phyloP scores from a whole-genome alignment of 2,888 invertebrate species.

The Ypsolopha scabrella region DNA sequence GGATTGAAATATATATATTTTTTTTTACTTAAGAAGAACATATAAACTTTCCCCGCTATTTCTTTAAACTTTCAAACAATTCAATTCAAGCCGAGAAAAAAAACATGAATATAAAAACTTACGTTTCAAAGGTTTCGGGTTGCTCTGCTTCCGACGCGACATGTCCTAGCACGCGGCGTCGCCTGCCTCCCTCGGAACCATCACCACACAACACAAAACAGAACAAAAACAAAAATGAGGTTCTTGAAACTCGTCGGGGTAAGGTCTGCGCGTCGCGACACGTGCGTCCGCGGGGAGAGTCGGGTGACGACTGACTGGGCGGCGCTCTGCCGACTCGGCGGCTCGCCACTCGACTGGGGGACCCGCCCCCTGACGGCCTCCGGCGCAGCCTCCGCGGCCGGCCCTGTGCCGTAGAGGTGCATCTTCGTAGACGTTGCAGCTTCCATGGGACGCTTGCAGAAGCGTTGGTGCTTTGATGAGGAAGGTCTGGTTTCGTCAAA shows the following conservation, averaged over 20 bases:
- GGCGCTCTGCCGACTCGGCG: not conserved
- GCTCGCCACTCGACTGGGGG: not conserved
- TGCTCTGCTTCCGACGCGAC: conserved; percentile 96
- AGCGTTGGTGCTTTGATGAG: no score
- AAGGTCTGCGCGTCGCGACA: conserved; percentile 8
- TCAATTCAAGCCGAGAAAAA: not conserved
- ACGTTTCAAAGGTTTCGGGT: conserved; percentile 97
- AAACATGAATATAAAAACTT: conserved; percentile 57
- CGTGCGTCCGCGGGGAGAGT: conserved; percentile 26
- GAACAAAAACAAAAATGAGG: not conserved
- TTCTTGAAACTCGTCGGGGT: not conserved
- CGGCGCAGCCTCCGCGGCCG: not conserved
- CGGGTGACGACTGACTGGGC: conserved; percentile 18
- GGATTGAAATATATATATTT: no score
- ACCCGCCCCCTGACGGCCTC: conserved; percentile 1
- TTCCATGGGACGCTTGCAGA: no score
- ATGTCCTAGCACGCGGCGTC: conserved; percentile 58
- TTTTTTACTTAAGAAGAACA: no score
- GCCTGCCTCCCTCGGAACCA: conserved; percentile 9
- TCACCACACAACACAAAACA: conserved; percentile 6
- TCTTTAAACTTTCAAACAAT: no score
- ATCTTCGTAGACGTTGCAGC: no score
- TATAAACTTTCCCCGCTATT: no score
- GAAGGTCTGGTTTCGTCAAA: no score
- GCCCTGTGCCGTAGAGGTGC: not conserved